Percentiles rank a stretch among this genome's conserved stretches.
Evolutionary conservation across 2,888 invertebrate genomes (phyloP).

Genomic region (Drosophila melanocephala): DNA sequence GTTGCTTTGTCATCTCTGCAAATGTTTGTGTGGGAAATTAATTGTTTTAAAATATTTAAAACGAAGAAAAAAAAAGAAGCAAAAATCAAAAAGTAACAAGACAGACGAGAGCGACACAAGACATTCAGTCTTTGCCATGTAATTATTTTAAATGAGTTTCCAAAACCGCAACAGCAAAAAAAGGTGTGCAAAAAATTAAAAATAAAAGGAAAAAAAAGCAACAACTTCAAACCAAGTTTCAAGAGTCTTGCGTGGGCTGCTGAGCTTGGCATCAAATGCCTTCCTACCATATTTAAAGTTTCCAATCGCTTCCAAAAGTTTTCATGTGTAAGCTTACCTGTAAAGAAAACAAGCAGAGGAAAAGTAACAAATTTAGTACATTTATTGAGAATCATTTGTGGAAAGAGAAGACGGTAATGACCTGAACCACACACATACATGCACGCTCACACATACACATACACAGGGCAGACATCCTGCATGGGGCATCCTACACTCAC

Average conservation of each 20-base stretch:
- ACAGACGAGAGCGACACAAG: slow-evolving; percentile 19
- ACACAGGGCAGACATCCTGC: slow-evolving; percentile 10
- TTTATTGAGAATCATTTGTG: slow-evolving; percentile 36
- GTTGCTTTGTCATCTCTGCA: slow-evolving; percentile 57
- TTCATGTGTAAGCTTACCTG: slow-evolving; percentile 65
- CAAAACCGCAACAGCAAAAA: slow-evolving; percentile 45
- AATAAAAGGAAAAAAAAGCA: neutral
- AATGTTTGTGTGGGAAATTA: slow-evolving; percentile 70
- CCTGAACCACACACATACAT: slow-evolving; percentile 30
- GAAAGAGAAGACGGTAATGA: slow-evolving; percentile 54
- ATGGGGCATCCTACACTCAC: slow-evolving; percentile 20
- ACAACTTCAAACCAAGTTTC: slow-evolving; percentile 29
- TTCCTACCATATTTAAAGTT: slow-evolving; percentile 18
- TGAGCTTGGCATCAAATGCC: neutral
- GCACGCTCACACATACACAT: slow-evolving; percentile 12
- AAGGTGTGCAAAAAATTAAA: slow-evolving; percentile 7
- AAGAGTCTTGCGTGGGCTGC: slow-evolving; percentile 18
- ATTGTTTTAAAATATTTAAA: slow-evolving; percentile 56
- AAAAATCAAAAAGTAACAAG: slow-evolving; percentile 17
- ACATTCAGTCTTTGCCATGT: slow-evolving; percentile 44
- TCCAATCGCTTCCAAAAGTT: slow-evolving; percentile 28
- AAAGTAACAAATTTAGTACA: slow-evolving; percentile 38
- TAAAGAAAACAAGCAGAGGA: slow-evolving; percentile 37
- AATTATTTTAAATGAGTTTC: slow-evolving; percentile 75
- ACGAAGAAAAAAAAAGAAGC: slow-evolving; percentile 20